These are phyloP conservation scores for Trypoxylon attenuatum DNA, from an alignment of 2,888 invertebrate species.

Conservation along the genomic window DNA sequence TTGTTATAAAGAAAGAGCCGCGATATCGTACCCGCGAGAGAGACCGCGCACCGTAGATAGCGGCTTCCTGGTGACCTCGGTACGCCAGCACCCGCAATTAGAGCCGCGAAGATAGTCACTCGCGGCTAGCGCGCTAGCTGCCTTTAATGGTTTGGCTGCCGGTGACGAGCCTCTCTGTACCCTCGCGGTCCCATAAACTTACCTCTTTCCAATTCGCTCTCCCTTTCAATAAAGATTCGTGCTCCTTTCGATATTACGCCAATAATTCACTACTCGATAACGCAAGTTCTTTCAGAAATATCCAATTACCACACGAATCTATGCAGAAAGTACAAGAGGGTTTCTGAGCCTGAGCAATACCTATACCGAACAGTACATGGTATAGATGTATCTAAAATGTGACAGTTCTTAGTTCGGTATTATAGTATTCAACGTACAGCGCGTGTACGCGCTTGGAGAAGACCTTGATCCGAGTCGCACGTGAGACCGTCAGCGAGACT, in stretches of 20 bases:
- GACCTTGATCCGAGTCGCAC: background rate
- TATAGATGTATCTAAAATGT: too few species aligned
- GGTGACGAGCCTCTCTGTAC: background rate
- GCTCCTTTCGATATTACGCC: too few species aligned
- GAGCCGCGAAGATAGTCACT: conserved; percentile 20
- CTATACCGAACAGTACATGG: too few species aligned
- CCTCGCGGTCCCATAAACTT: background rate
- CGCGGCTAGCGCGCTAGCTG: background rate
- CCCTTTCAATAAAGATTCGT: background rate
- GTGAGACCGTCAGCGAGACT: background rate
- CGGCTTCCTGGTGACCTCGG: conserved; percentile 71
- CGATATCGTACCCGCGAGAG: conserved; percentile 55
- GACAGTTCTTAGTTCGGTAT: too few species aligned
- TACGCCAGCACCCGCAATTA: conserved; percentile 51
- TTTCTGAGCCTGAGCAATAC: too few species aligned
- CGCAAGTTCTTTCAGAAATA: too few species aligned
- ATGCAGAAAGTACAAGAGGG: too few species aligned
- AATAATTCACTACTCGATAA: too few species aligned
- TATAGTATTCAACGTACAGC: too few species aligned
- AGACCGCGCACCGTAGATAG: conserved; percentile 61
- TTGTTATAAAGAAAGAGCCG: conserved; percentile 53
- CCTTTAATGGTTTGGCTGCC: background rate
- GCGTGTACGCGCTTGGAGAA: too few species aligned
- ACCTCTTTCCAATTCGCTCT: background rate
- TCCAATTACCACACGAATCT: too few species aligned